These are phyloP conservation scores for Apteryx owenii DNA, from an alignment of 2,113 vertebrate species.

Conservation along the genomic window DNA sequence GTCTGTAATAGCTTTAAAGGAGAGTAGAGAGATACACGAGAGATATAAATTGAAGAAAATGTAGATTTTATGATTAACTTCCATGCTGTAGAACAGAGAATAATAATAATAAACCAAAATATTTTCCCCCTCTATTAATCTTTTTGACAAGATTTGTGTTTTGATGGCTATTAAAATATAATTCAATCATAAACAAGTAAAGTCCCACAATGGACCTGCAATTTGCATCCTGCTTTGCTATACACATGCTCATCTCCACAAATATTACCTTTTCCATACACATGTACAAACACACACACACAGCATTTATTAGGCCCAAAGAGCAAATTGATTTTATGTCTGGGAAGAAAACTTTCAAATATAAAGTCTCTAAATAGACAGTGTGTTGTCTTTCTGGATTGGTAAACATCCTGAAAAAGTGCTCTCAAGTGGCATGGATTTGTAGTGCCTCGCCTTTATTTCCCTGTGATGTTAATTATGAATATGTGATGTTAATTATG, in stretches of 20 bases:
- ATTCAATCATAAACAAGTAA: not conserved
- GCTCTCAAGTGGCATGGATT: not conserved
- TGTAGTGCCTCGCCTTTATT: not conserved
- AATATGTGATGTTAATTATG: not conserved
- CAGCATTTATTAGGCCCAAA: not conserved
- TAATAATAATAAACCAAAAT: not conserved
- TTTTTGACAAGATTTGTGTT: not conserved
- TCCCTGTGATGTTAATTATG: not conserved
- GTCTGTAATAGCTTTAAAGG: not conserved
- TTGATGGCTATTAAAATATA: not conserved
- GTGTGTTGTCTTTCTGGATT: constrained; percentile 5
- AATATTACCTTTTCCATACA: not conserved
- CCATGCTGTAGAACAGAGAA: not conserved
- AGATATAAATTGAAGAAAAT: not conserved
- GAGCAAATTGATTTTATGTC: not conserved
- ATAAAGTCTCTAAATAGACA: not conserved
- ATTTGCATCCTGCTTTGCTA: not conserved
- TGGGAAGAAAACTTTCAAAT: constrained; percentile 28
- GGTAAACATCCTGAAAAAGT: constrained; percentile 9
- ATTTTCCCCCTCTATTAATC: not conserved
- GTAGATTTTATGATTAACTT: not conserved
- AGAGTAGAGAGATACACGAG: not conserved
- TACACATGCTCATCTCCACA: not conserved
- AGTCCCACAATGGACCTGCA: not conserved
- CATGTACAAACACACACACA: not conserved